A percentile compares a stretch with the other conserved stretches of the same genome.
Evolutionary conservation across 2,113 vertebrate genomes (phyloP).

Genomic region (Gobio gobio): DNA sequence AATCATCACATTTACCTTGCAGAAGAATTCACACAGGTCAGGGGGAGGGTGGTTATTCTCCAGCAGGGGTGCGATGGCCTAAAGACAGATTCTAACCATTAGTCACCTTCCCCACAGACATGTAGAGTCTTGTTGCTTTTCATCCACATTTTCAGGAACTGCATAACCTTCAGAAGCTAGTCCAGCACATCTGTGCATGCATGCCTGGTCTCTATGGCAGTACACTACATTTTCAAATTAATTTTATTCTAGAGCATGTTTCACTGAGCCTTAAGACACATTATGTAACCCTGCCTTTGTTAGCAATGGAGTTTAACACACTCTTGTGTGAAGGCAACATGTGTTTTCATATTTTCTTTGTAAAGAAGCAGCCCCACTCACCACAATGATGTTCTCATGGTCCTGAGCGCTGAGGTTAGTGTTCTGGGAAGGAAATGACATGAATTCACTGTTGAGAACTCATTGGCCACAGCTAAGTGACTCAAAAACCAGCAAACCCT

Average conservation of each 20-base stretch:
- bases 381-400: slow-evolving; percentile 99
- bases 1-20: slow-evolving; percentile 84
- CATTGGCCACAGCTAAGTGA: neutral
- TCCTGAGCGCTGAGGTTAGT: slow-evolving; percentile 94
- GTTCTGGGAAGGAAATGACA: slow-evolving; percentile 80
- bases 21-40: slow-evolving; percentile 99
- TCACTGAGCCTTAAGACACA: slow-evolving; percentile 20
- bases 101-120: slow-evolving; percentile 29
- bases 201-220: neutral
- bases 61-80: slow-evolving; percentile 97
- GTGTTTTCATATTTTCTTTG: neutral
- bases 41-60: slow-evolving; percentile 99
- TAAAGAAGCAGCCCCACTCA: slow-evolving; percentile 74
- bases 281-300: slow-evolving; percentile 19
- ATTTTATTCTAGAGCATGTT: neutral
- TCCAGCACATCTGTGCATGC: neutral
- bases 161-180: neutral
- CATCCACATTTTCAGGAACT: neutral
- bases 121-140: slow-evolving; percentile 19
- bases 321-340: slow-evolving; percentile 38
- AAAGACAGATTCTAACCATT: slow-evolving; percentile 52
- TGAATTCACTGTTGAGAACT: slow-evolving; percentile 37
- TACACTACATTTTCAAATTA: slow-evolving; percentile 8
- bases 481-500: slow-evolving; percentile 4
- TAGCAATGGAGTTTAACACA: slow-evolving; percentile 3